Base-by-base conservation (phyloP, 1,140 invertebrate genomes). In the Antheraea pernyi region DNA sequence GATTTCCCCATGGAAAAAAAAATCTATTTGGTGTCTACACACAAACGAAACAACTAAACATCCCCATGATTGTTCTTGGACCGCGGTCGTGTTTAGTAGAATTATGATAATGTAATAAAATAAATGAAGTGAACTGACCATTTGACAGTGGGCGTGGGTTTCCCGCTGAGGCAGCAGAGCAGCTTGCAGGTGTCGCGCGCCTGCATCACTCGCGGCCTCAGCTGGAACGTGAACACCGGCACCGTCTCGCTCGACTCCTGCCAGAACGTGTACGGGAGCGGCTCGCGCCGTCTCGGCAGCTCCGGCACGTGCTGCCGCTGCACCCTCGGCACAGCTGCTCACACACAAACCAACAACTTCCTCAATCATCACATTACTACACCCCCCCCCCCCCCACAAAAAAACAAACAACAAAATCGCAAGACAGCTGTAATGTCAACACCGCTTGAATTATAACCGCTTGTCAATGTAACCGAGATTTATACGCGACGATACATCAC, bases 171-270 rank as follows among this genome's bases (percentile, higher is more conserved):
- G 86, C 98, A 99, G 90, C 98, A 99, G 4, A 99, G 95, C n/a
- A 99, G 94, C 93, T 99, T 99, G 93, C 97, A 98, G 60, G 97
- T 98, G 83, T 98, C 96, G 62, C 97, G 94, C 78, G 98, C 96
- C 93, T 99, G 99, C 94, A 99, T 99, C 69, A 99, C 97, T 89
- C 99, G 97, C 85, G 98, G 98, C 89, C 99, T 95, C 63, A 99
- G 95, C 79, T 98, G 95, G 97, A 99, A 99, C 77, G 98, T 99
- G 93, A 99, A 99, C 83, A 95, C 96, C 62, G 99, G 99, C 19
- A 97, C 97, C 78, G 95, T 96, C 92, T 98, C 97, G 83, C 95
- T 96, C 76, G 96, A 96, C 90, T 98, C 97, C 92, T 97, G 95
- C 97, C 97, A 98, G 93, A 97, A 96, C 69, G 96, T 97, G 87